A percentile compares a stretch with the other conserved stretches of the same genome.
phyloP scores from a whole-genome alignment of 2,888 invertebrate genomes.

The Caenorhabditis plicata region DNA sequence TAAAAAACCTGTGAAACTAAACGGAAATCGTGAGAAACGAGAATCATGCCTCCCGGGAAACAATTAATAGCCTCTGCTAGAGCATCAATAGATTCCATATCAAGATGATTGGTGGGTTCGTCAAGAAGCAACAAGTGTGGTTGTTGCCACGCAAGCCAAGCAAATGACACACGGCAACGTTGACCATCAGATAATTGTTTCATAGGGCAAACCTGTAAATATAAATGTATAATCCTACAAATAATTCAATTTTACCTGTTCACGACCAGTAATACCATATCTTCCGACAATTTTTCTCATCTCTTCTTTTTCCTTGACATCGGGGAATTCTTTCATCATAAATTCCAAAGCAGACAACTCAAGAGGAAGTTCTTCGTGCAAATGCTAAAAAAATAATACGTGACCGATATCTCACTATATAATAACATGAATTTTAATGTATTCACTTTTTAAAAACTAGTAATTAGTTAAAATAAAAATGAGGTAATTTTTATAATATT shows the following conservation, averaged over 20 bases:
- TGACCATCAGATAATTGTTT: conserved; percentile 94
- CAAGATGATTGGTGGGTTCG: conserved; percentile 86
- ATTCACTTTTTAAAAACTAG: no score
- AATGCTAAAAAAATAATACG: conserved; percentile 71
- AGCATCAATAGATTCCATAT: conserved; percentile 83
- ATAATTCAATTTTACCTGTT: conserved; percentile 74
- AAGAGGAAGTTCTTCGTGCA: conserved; percentile 91
- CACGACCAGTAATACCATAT: conserved; percentile 93
- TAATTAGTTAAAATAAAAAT: no score
- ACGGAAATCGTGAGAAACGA: conserved; percentile 99
- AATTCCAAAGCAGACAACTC: conserved; percentile 93
- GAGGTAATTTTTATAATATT: background rate
- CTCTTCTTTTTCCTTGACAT: conserved; percentile 94
- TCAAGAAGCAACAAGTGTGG: conserved; percentile 83
- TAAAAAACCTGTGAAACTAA: conserved; percentile 86
- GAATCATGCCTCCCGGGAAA: conserved; percentile 96
- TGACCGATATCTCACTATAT: no score
- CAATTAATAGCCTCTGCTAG: conserved; percentile 95
- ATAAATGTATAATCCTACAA: background rate
- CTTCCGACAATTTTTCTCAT: conserved; percentile 98
- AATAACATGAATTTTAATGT: no score
- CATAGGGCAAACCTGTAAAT: conserved; percentile 81
- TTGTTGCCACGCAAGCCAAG: conserved; percentile 95
- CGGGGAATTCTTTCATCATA: conserved; percentile 95
- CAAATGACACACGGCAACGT: conserved; percentile 95